phyloP scores from a whole-genome alignment of 92 coral and sea anemone species.

The Parazoanthus swiftii region DNA sequence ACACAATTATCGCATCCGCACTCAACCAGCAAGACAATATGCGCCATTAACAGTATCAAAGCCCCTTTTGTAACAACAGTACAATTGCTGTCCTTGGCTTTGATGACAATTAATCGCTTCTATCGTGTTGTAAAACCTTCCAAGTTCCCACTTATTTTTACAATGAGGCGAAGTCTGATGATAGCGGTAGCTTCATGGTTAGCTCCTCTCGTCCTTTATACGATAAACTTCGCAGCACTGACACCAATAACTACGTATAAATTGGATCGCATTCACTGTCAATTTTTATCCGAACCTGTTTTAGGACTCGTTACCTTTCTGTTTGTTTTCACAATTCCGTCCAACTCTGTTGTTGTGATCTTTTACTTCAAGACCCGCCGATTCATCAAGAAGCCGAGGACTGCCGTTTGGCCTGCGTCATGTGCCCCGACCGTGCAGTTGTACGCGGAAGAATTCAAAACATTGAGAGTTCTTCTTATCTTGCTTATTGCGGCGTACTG shows the following conservation, averaged over 20 bases:
- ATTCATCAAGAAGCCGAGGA: neutral
- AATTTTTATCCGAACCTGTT: neutral
- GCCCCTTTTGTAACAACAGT: neutral
- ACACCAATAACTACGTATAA: neutral
- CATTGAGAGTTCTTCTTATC: neutral
- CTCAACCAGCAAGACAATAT: no score
- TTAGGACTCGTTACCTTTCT: neutral
- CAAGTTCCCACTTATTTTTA: neutral
- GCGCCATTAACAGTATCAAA: no score
- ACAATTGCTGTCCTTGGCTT: neutral
- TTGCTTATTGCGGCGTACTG: neutral
- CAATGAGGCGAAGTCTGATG: slow-evolving; percentile 10
- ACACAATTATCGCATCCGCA: no score
- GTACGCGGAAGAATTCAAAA: slow-evolving; percentile 9
- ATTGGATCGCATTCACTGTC: neutral
- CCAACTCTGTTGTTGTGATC: neutral
- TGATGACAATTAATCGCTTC: slow-evolving; percentile 23
- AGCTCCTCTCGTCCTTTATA: neutral
- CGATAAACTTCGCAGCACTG: neutral
- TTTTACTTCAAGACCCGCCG: slow-evolving; percentile 10
- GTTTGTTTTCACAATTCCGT: neutral
- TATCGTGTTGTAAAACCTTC: slow-evolving; percentile 22
- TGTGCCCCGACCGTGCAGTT: neutral
- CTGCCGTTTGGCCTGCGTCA: neutral
- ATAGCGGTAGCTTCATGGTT: neutral